Conservation (phyloP, 2,888 invertebrate genomes). For the Platycnemis pennipes region DNA sequence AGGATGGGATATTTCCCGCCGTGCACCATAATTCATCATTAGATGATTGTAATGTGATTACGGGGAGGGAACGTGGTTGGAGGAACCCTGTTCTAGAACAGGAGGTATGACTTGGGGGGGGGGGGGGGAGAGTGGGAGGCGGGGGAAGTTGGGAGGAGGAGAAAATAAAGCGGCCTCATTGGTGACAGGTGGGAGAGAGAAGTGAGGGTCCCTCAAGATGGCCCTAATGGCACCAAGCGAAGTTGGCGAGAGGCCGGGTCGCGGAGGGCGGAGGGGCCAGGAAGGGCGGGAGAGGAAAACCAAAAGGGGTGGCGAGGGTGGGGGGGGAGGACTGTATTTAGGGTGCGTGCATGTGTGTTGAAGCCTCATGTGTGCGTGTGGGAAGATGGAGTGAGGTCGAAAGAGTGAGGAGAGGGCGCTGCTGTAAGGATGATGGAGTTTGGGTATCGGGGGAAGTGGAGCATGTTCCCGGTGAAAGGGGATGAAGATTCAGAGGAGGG, state of each 20-base stretch:
- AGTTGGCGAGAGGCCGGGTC: neutral
- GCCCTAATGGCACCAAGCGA: neutral
- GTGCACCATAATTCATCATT: constrained; percentile 13
- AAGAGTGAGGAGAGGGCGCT: neutral
- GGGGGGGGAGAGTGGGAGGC: neutral
- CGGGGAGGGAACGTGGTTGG: too few species aligned
- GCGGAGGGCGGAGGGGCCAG: neutral
- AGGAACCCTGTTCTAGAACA: too few species aligned
- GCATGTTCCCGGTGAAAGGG: neutral
- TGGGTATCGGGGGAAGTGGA: neutral
- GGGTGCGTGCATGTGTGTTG: neutral
- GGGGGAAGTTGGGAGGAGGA: neutral
- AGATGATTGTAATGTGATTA: constrained; percentile 6
- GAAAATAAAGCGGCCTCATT: neutral
- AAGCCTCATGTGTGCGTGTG: neutral
- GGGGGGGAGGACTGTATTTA: too few species aligned
- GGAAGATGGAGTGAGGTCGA: neutral
- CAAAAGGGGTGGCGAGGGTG: neutral
- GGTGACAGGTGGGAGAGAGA: neutral
- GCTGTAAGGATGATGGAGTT: constrained; percentile 19
- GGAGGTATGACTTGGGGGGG: too few species aligned
- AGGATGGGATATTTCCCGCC: neutral
- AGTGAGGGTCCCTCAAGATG: neutral
- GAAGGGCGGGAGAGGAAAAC: neutral
- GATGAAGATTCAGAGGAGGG: neutral